phyloP scores from a whole-genome alignment of 2,888 invertebrate genomes.

The Acanthosepion pharaonis region DNA sequence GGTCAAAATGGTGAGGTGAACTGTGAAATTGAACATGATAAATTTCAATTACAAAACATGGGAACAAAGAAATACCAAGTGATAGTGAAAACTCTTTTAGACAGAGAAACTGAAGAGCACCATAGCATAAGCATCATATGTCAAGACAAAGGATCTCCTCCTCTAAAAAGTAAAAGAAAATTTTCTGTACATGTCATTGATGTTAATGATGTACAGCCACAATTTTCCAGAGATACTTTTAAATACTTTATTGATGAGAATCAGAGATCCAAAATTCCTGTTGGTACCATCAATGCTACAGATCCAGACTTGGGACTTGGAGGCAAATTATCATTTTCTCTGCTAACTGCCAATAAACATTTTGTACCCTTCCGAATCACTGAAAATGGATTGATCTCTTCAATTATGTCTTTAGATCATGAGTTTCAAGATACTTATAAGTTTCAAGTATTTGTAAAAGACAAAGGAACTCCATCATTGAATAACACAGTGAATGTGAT shows the following conservation, averaged over 20 bases:
- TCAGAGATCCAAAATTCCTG: not conserved
- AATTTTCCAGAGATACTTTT: not conserved
- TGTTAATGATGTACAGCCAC: not conserved
- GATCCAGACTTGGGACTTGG: not conserved
- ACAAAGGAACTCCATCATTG: conserved; percentile 1
- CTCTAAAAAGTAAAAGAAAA: not conserved
- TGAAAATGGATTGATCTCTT: not conserved
- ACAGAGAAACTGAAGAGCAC: not conserved
- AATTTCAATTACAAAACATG: not conserved
- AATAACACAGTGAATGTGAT: conserved; percentile 1
- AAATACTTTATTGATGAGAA: not conserved
- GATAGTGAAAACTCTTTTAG: not conserved
- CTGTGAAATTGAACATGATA: conserved; percentile 33
- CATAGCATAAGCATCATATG: conserved; percentile 4
- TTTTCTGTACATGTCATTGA: conserved; percentile 1
- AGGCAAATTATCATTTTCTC: not conserved
- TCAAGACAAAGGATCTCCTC: conserved; percentile 22
- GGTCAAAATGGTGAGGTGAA: not conserved
- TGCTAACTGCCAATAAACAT: not conserved
- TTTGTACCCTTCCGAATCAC: not conserved
- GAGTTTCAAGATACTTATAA: conserved; percentile 23
- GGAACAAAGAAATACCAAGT: not conserved
- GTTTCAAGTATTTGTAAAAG: not conserved
- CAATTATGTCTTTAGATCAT: conserved; percentile 1
- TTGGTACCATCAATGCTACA: conserved; percentile 11